phyloP scores from a whole-genome alignment of 2,888 invertebrate species.

The Globia sparganii region DNA sequence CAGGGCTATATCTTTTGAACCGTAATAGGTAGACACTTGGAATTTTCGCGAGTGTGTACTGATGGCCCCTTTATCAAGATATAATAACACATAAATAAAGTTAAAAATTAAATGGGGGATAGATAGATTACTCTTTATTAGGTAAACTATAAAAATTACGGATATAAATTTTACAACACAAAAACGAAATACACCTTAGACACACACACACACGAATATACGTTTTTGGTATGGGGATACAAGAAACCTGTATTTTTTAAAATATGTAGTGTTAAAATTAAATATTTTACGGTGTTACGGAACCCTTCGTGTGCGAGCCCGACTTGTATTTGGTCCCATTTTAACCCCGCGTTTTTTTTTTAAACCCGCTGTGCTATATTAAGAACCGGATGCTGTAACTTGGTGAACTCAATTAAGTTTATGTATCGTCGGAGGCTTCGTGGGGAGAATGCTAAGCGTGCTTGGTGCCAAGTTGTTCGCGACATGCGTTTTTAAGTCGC shows the following conservation, averaged over 20 bases:
- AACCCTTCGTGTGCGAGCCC: neutral
- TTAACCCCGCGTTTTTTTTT: neutral
- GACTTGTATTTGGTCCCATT: neutral
- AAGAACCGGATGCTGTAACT: constrained; percentile 39
- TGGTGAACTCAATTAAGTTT: constrained; percentile 67
- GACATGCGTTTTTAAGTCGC: constrained; percentile 43
- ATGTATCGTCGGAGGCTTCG: constrained; percentile 54
- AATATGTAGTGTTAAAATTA: no score
- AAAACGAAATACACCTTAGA: no score
- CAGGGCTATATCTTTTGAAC: neutral
- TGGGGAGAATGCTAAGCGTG: constrained; percentile 59
- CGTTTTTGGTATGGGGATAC: no score
- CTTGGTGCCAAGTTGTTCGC: constrained; percentile 30
- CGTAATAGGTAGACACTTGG: neutral
- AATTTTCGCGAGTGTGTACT: no score
- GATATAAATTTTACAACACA: no score
- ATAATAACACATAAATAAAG: no score
- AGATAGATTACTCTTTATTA: no score
- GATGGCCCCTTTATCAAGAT: no score
- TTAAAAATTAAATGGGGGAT: no score
- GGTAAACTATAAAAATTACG: no score
- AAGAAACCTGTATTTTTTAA: no score
- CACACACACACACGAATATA: no score
- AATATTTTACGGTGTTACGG: neutral
- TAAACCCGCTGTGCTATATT: constrained; percentile 1